A percentile compares a stretch with the other conserved stretches of the same genome.
Evolutionary conservation across 2,113 vertebrate genomes (phyloP).

Genomic region (Phalacrocorax pelagicus): DNA sequence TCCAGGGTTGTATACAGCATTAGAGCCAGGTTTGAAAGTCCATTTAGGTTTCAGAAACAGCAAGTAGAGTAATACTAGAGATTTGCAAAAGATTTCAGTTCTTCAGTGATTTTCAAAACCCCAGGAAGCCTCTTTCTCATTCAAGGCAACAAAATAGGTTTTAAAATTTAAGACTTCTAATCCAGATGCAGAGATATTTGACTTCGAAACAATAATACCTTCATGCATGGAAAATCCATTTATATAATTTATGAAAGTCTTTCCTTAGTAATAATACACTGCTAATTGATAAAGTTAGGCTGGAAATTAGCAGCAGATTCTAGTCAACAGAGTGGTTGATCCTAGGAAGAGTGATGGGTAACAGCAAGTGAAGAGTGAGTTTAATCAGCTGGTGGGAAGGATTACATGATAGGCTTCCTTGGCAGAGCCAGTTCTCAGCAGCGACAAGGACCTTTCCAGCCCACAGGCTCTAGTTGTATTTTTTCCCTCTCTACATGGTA

Average conservation of each 20-base stretch:
- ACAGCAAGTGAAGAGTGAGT: background rate
- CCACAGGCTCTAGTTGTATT: background rate
- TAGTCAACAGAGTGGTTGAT: background rate
- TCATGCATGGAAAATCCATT: background rate
- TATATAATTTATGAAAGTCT: background rate
- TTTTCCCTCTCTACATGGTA: background rate
- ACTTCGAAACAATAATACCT: background rate
- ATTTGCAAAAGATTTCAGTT: background rate
- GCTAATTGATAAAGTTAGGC: background rate
- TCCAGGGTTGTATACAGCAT: accelerated
- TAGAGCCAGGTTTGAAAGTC: background rate
- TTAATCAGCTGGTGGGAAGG: background rate
- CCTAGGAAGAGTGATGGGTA: background rate
- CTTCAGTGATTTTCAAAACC: background rate
- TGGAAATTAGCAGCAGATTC: background rate
- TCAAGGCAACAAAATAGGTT: background rate
- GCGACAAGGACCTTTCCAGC: background rate
- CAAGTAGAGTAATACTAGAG: background rate
- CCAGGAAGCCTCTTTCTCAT: background rate
- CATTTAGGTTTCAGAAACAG: background rate
- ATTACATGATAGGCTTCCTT: background rate
- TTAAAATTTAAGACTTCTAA: background rate
- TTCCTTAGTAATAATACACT: background rate
- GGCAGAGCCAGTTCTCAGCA: background rate
- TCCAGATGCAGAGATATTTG: background rate